Conservation (phyloP, 2,797 vertebrate species). For the Hippocampus kuda region DNA sequence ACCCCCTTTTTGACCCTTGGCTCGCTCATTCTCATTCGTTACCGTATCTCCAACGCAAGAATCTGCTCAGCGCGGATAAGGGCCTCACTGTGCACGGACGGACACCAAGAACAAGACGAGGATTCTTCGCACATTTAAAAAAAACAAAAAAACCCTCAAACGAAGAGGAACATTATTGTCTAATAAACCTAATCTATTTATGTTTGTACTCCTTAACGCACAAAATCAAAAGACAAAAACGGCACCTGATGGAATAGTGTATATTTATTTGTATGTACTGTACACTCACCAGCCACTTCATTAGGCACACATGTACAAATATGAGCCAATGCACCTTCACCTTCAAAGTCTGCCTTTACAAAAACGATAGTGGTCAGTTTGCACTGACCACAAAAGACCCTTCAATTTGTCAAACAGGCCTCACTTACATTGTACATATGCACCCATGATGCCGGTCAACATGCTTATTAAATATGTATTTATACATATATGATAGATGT, state of each 20-base stretch:
- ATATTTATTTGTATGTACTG: constrained; percentile 33
- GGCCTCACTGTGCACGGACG: constrained; percentile 34
- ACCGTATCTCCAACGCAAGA: constrained; percentile 23
- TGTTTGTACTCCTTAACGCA: constrained; percentile 59
- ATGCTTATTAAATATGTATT: constrained; percentile 12
- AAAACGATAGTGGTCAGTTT: not conserved
- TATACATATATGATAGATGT: constrained; percentile 27
- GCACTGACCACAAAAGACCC: not conserved
- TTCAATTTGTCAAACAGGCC: not conserved
- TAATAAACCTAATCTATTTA: too few species aligned
- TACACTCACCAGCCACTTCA: constrained; percentile 15
- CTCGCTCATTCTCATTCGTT: constrained; percentile 57
- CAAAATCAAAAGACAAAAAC: constrained; percentile 57
- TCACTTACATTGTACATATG: not conserved
- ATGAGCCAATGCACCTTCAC: not conserved
- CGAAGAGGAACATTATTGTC: too few species aligned
- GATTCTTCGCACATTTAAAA: constrained; percentile 16
- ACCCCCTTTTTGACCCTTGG: constrained; percentile 50
- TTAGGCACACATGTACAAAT: not conserved
- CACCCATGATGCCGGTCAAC: not conserved
- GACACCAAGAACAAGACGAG: constrained; percentile 14
- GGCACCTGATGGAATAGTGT: constrained; percentile 51
- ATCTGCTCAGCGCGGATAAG: constrained; percentile 38
- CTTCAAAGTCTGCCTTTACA: not conserved
- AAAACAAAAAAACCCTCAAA: constrained; percentile 43